Evolutionary conservation across 2,113 vertebrate species (phyloP), one percentile per base, ranked within the genome.

Genomic region (Pluvialis apricaria): DNA sequence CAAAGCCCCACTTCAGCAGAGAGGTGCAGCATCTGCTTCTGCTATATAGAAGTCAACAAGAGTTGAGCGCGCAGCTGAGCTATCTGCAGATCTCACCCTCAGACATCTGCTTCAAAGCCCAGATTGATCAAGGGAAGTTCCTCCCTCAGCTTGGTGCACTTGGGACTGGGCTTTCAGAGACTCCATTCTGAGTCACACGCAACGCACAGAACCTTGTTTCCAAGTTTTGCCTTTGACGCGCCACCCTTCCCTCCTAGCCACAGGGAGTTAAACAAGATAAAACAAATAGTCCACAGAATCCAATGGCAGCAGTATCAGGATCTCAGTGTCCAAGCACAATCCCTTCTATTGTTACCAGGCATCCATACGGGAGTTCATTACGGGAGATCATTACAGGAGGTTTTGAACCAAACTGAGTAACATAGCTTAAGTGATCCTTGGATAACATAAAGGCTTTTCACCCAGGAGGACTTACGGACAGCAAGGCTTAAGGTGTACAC

Each of bases 391-490:
- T 45, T 54, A 17, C 6, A 72, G 65, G 61, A 68, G 22, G 16
- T 18, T 32, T 5, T 71, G 84, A 62, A 47, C 9, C 44, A 49
- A 73, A 34, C 15, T 16, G 71, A 83, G 49, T 13, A 52, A 40
- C 66, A 49, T 16, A 34, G 73, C 15, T 82, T 18, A 45, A 51
- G 66, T 49, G 31, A 36, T 44, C 54, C 52, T 52, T 29, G 4
- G 6, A 5, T 18, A 55, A 36, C 62, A 64, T 18, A 62, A 34
- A 55, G 44, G 19, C 25, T 85, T 80, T 88, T 65, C 2, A 2
- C 19, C 44, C 10, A 52, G n/a, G 26, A 79, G 47, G 13, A 38
- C 0, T 0, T 5, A 31, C 0, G 7, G 36, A 62, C 1, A 1
- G 26, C 49, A 70, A 70, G 32, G 26, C 4, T 80, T 18, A 19